Conservation (phyloP, 2,888 invertebrate species). For the Allophyes oxyacanthae region DNA sequence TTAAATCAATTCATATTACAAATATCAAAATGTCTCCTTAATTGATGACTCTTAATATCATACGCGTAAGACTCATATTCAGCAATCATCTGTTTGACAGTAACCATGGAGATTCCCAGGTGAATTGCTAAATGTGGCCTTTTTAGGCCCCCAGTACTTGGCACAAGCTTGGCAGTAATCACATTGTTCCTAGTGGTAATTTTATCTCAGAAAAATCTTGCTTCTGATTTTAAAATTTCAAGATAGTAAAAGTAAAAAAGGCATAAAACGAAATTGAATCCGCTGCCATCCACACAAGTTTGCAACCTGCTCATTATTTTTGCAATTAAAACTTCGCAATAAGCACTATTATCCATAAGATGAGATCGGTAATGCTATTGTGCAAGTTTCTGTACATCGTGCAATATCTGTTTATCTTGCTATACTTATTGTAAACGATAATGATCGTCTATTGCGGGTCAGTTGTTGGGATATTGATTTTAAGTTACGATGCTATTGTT, state of each 20-base stretch:
- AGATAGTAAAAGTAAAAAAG: conserved; percentile 11
- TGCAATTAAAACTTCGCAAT: conserved; percentile 42
- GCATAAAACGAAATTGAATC: conserved; percentile 28
- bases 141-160: too few relatives aligned
- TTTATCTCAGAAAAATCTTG: too few relatives aligned
- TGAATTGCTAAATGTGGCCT: too few relatives aligned
- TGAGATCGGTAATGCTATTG: conserved; percentile 44
- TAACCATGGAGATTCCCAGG: too few relatives aligned
- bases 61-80: too few relatives aligned
- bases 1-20: too few relatives aligned
- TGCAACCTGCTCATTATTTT: conserved; percentile 36
- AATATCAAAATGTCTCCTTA: too few relatives aligned
- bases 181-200: too few relatives aligned
- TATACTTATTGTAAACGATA: conserved; percentile 39
- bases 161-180: too few relatives aligned
- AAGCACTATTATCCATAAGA: conserved; percentile 39
- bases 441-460: conserved; percentile 29
- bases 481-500: background rate
- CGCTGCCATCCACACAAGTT: conserved; percentile 19
- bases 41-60: too few relatives aligned
- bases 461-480: conserved; percentile 32
- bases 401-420: conserved; percentile 36
- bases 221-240: too few relatives aligned
- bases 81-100: too few relatives aligned
- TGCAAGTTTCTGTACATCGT: conserved; percentile 34